Conservation (phyloP, 2,888 invertebrate genomes). For the Scaptomyza tumidula region DNA sequence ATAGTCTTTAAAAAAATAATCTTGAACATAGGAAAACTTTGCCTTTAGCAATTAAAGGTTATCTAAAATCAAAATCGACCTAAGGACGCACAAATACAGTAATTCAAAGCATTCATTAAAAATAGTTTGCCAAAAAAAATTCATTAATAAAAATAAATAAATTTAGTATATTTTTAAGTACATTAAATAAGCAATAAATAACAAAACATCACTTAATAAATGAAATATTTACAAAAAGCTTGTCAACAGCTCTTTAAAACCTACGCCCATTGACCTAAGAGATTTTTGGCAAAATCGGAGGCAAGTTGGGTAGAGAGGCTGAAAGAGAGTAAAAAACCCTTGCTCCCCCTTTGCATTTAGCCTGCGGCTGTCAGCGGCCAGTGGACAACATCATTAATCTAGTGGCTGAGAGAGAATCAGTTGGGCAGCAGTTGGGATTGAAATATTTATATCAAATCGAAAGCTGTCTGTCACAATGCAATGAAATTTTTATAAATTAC, state of each 20-base stretch:
- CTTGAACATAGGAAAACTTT: too few relatives aligned
- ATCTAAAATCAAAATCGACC: too few relatives aligned
- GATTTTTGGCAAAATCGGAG: constrained; percentile 18
- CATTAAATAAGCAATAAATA: background rate
- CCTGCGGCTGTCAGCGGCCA: constrained; percentile 68
- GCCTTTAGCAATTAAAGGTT: too few relatives aligned
- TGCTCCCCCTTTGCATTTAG: constrained; percentile 9
- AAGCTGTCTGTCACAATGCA: constrained; percentile 78
- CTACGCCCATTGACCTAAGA: constrained; percentile 21
- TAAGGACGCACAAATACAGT: too few relatives aligned
- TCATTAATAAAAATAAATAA: background rate
- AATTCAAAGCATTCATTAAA: too few relatives aligned
- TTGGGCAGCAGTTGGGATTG: constrained; percentile 58
- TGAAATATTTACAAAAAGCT: constrained; percentile 15
- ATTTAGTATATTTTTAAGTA: background rate
- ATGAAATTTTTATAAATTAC: constrained; percentile 79
- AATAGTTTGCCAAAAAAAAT: background rate
- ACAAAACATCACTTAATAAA: background rate
- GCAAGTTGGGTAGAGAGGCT: background rate
- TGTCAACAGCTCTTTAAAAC: constrained; percentile 59
- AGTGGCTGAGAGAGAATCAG: constrained; percentile 46
- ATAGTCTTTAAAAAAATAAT: too few relatives aligned
- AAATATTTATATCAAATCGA: constrained; percentile 80
- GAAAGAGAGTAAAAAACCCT: constrained; percentile 18
- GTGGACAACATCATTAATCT: constrained; percentile 74